A percentile compares a stretch with the other conserved stretches of the same genome.
These are phyloP conservation scores for Psilanteris sp. DNA, from an alignment of 1,140 invertebrate genomes.

Conservation along the genomic window DNA sequence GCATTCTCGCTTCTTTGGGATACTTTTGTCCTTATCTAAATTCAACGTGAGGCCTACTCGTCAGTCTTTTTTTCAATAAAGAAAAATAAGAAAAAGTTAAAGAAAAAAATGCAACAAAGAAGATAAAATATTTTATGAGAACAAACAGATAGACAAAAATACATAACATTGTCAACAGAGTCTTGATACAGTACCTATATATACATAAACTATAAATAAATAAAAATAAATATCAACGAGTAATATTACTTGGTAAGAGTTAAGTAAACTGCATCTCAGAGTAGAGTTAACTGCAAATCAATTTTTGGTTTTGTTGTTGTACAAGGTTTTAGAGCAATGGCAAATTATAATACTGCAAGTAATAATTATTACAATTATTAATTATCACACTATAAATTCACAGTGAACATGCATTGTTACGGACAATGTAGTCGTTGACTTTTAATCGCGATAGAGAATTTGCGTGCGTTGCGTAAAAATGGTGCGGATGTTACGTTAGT, in stretches of 20 bases:
- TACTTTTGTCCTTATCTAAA: no score
- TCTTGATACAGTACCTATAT: conserved; percentile 62
- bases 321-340: conserved; percentile 56
- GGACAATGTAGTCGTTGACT: conserved; percentile 57
- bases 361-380: conserved; percentile 30
- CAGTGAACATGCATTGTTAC: conserved; percentile 47
- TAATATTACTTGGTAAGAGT: conserved; percentile 58
- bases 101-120: conserved; percentile 20
- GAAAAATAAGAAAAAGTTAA: no score
- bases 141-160: conserved; percentile 38
- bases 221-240: conserved; percentile 57
- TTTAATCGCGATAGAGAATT: conserved; percentile 54
- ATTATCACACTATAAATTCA: conserved; percentile 49
- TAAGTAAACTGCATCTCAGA: conserved; percentile 59
- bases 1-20: no score
- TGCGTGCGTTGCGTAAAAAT: conserved; percentile 40
- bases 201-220: conserved; percentile 50
- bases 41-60: conserved; percentile 46
- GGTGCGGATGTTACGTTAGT: conserved; percentile 34
- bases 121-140: conserved; percentile 44
- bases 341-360: conserved; percentile 48
- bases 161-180: conserved; percentile 52
- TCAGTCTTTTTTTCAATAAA: conserved; percentile 21
- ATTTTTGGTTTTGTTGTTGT: conserved; percentile 49
- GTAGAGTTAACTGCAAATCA: conserved; percentile 48